Conservation (phyloP, 2,888 invertebrate species). For the Phytoseiulus persimilis region DNA sequence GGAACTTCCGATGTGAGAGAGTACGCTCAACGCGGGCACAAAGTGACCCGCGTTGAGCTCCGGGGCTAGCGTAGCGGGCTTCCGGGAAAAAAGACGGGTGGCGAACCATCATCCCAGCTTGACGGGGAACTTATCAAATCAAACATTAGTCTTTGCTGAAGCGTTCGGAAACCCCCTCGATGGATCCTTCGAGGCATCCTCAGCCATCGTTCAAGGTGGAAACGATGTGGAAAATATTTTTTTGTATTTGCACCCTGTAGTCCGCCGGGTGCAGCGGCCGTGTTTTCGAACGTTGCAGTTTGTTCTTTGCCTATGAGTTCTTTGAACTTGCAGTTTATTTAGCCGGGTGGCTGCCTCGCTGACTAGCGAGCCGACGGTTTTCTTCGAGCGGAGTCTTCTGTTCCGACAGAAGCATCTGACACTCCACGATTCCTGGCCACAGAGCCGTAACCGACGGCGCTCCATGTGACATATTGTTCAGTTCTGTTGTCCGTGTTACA, state of each 20-base stretch:
- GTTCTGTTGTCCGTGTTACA: background rate
- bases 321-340: slow-evolving; percentile 5
- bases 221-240: background rate
- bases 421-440: background rate
- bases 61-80: no score
- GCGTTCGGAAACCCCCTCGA: no score
- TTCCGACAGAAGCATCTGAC: background rate
- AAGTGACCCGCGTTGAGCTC: no score
- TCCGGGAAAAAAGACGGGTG: no score
- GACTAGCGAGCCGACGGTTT: background rate
- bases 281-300: background rate
- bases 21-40: no score
- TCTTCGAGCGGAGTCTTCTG: background rate
- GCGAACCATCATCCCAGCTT: no score
- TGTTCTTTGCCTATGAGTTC: background rate
- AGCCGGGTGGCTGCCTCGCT: background rate
- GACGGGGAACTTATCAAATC: no score
- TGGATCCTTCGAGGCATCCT: background rate
- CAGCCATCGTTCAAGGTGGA: background rate
- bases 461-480: background rate
- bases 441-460: background rate
- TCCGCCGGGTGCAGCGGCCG: background rate
- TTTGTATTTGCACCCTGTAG: background rate
- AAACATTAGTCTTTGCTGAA: no score
- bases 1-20: no score